Conservation (phyloP, 1,140 invertebrate genomes). For the Pseudobourletiella spinata region DNA sequence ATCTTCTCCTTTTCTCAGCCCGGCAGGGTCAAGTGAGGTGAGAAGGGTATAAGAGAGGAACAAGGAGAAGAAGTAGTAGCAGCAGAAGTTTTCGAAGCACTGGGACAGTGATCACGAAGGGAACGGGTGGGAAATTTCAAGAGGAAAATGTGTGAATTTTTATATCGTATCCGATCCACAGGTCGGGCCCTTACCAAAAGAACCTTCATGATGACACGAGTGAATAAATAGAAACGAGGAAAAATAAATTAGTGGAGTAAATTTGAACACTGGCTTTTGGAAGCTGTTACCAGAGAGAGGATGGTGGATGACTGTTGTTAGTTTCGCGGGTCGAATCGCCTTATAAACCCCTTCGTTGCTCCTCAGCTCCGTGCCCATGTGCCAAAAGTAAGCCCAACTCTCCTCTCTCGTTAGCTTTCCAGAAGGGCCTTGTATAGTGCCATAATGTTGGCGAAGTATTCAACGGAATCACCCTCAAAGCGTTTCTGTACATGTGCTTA, state of each 20-base stretch:
- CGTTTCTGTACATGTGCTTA: too few relatives aligned
- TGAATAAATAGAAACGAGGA: not conserved
- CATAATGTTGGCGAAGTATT: not conserved
- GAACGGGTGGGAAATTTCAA: not conserved
- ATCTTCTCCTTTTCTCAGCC: too few relatives aligned
- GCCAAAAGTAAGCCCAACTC: not conserved
- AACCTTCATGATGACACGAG: not conserved
- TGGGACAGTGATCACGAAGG: too few relatives aligned
- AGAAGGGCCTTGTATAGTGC: not conserved
- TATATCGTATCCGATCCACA: too few relatives aligned
- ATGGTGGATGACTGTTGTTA: not conserved
- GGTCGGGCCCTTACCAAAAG: constrained; percentile 7
- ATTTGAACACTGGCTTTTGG: not conserved
- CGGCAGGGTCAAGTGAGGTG: too few relatives aligned
- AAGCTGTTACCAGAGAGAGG: not conserved
- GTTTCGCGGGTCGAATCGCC: constrained; percentile 10
- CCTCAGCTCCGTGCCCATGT: not conserved
- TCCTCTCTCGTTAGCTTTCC: constrained; percentile 12
- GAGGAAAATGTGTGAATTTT: not conserved
- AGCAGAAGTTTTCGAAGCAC: too few relatives aligned
- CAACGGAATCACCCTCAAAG: not conserved
- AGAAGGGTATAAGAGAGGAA: too few relatives aligned
- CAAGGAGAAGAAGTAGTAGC: too few relatives aligned
- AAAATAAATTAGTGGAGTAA: not conserved
- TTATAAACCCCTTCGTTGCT: constrained; percentile 8